Conservation (phyloP, 2,797 vertebrate genomes). For the Pteropus rufus region DNA sequence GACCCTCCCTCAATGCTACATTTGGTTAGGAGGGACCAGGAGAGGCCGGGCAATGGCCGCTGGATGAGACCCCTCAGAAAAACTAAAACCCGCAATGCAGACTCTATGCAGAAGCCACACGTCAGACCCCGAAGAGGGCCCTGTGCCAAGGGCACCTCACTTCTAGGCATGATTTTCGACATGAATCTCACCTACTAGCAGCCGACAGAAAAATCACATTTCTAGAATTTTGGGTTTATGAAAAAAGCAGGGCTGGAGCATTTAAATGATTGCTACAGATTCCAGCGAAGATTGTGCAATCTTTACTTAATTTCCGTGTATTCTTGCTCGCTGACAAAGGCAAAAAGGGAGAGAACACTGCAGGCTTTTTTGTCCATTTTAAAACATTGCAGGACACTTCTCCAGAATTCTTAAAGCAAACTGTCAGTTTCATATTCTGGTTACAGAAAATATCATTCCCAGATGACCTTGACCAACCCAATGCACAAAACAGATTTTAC, state of each 20-base stretch:
- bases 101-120: fast-evolving
- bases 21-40: not conserved
- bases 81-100: not conserved
- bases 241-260: not conserved
- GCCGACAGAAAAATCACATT: not conserved
- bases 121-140: not conserved
- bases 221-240: not conserved
- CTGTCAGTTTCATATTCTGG: not conserved
- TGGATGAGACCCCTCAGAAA: not conserved
- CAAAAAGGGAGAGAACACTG: not conserved
- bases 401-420: not conserved
- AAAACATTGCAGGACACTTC: not conserved
- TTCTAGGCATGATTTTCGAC: not conserved
- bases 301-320: not conserved
- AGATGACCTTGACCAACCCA: not conserved
- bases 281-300: not conserved
- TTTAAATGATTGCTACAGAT: not conserved
- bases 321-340: not conserved
- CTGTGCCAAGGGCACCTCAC: not conserved
- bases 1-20: not conserved
- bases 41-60: not conserved
- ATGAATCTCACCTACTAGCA: not conserved
- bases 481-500: not conserved
- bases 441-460: not conserved
- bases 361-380: not conserved